A percentile compares a stretch with the other conserved stretches of the same genome.
Evolutionary conservation across 2,113 vertebrate genomes (phyloP).

Genomic region (Hucho hucho): DNA sequence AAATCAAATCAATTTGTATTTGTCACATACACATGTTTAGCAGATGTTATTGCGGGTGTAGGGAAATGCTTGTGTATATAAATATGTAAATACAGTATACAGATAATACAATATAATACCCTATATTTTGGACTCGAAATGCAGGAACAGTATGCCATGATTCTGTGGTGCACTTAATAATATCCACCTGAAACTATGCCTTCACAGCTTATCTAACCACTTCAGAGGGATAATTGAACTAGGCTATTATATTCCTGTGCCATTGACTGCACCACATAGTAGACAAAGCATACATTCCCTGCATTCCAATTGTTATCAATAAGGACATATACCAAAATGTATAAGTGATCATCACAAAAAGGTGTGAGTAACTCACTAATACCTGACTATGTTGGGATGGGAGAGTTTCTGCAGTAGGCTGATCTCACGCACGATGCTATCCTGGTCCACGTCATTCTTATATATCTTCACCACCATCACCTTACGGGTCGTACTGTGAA

Average conservation of each 20-base stretch:
- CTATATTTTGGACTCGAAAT: too few species aligned
- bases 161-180: not conserved
- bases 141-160: too few species aligned
- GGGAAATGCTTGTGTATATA: not conserved
- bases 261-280: not conserved
- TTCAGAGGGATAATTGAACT: too few species aligned
- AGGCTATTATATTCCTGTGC: not conserved
- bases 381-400: conserved; percentile 89
- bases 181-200: not conserved
- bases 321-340: not conserved
- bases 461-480: conserved; percentile 91
- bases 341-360: not conserved
- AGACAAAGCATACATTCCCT: too few species aligned
- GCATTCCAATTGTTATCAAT: too few species aligned
- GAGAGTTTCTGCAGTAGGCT: conserved; percentile 87
- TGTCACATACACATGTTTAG: too few species aligned
- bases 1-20: too few species aligned
- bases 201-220: not conserved
- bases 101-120: not conserved
- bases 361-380: conserved; percentile 2
- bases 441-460: conserved; percentile 86
- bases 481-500: conserved; percentile 74
- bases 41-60: too few species aligned
- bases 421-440: conserved; percentile 87
- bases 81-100: not conserved